Evolutionary conservation across 2,888 invertebrate species (phyloP).

Genomic region (Unio delphinus): DNA sequence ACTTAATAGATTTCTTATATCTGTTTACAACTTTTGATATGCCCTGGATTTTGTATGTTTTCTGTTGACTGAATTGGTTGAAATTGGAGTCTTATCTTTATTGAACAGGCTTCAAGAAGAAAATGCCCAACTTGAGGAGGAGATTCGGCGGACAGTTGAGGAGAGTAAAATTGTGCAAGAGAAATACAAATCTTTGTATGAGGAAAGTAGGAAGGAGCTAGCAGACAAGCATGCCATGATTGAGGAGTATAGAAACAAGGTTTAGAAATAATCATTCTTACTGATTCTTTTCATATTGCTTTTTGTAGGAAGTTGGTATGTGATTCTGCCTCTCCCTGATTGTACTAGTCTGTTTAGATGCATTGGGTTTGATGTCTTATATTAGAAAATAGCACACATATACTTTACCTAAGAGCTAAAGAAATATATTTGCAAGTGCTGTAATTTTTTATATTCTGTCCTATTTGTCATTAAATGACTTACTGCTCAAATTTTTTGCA

Average conservation of each 20-base stretch:
- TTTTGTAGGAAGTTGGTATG: too few relatives aligned
- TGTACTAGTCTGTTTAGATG: too few relatives aligned
- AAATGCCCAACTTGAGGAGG: conserved; percentile 60
- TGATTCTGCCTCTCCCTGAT: too few relatives aligned
- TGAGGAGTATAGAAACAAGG: conserved; percentile 61
- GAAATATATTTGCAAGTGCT: too few relatives aligned
- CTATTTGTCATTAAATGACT: too few relatives aligned
- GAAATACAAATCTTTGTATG: conserved; percentile 66
- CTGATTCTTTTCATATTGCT: too few relatives aligned
- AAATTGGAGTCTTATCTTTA: conserved; percentile 1
- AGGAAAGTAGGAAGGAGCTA: conserved; percentile 61
- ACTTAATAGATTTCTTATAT: neutral
- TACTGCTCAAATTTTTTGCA: too few relatives aligned
- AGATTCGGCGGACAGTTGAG: conserved; percentile 65
- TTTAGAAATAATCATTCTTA: conserved; percentile 10
- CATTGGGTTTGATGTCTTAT: too few relatives aligned
- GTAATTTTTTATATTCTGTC: too few relatives aligned
- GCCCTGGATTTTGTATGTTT: neutral
- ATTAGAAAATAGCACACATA: too few relatives aligned
- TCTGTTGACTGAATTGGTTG: neutral
- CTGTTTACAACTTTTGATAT: neutral
- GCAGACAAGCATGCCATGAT: conserved; percentile 51
- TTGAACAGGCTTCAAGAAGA: conserved; percentile 66
- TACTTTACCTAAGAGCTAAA: too few relatives aligned
- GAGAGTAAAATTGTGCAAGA: conserved; percentile 69